These are phyloP conservation scores for Agrochola circellaris DNA, from an alignment of 2,888 invertebrate species.

Conservation along the genomic window DNA sequence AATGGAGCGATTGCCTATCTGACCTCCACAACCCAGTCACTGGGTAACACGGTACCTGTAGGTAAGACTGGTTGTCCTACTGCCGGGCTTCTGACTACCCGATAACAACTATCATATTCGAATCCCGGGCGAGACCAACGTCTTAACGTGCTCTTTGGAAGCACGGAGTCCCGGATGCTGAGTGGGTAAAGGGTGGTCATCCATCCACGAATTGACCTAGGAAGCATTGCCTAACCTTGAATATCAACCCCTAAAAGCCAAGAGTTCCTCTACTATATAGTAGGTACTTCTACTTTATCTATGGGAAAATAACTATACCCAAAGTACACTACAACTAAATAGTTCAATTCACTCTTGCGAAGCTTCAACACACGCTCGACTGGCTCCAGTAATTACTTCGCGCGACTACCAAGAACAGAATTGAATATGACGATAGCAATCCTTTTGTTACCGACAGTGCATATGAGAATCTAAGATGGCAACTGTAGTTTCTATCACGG, in stretches of 20 bases:
- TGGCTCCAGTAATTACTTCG: constrained; percentile 56
- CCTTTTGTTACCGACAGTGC: constrained; percentile 52
- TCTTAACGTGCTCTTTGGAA: background rate
- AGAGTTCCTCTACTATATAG: background rate
- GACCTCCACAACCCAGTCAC: background rate
- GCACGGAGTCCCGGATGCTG: background rate
- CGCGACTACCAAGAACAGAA: constrained; percentile 40
- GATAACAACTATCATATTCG: background rate
- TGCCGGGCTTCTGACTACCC: background rate
- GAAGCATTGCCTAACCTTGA: too few relatives aligned
- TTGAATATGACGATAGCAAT: constrained; percentile 44
- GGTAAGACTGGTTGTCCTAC: background rate
- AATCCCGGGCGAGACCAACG: too few relatives aligned
- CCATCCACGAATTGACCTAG: background rate
- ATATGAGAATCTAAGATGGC: constrained; percentile 40
- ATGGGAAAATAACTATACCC: background rate
- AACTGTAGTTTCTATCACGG: constrained; percentile 13
- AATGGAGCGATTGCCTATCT: background rate
- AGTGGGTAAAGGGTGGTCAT: background rate
- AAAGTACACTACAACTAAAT: constrained; percentile 15
- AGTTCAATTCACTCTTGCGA: constrained; percentile 22
- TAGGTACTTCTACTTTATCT: background rate
- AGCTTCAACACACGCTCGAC: constrained; percentile 32
- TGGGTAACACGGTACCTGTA: background rate
- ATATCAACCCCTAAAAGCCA: background rate